Conservation (phyloP, 1,140 invertebrate genomes). For the Asbolus verrucosus region DNA sequence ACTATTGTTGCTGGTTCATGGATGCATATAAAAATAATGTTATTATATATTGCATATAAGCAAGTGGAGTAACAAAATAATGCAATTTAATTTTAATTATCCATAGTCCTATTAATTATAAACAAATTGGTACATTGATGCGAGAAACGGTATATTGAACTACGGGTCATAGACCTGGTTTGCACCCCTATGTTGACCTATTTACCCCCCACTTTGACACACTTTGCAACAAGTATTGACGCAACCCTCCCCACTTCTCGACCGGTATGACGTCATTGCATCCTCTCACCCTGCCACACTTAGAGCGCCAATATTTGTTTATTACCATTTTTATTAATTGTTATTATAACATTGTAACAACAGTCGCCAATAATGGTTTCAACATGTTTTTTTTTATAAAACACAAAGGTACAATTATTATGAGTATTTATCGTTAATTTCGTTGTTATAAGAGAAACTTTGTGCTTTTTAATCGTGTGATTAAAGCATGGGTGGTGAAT, state of each 20-base stretch:
- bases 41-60: no score
- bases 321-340: conserved; percentile 6
- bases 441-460: no score
- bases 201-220: conserved; percentile 59
- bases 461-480: no score
- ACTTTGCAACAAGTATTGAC: conserved; percentile 65
- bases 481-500: no score
- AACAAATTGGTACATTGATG: conserved; percentile 48
- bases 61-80: no score
- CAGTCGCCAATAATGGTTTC: not conserved
- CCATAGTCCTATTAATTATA: conserved; percentile 26
- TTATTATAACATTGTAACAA: not conserved
- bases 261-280: conserved; percentile 56
- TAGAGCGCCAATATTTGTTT: conserved; percentile 28
- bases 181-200: conserved; percentile 51
- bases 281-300: conserved; percentile 7
- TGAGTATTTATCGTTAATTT: not conserved
- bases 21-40: no score
- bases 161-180: conserved; percentile 61
- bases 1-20: no score
- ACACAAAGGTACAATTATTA: no score
- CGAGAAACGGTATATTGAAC: conserved; percentile 55
- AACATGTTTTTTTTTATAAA: no score
- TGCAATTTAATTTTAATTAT: conserved; percentile 14
- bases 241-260: conserved; percentile 48